Conservation (phyloP, 2,797 vertebrate species). For the Enoplosus armatus region DNA sequence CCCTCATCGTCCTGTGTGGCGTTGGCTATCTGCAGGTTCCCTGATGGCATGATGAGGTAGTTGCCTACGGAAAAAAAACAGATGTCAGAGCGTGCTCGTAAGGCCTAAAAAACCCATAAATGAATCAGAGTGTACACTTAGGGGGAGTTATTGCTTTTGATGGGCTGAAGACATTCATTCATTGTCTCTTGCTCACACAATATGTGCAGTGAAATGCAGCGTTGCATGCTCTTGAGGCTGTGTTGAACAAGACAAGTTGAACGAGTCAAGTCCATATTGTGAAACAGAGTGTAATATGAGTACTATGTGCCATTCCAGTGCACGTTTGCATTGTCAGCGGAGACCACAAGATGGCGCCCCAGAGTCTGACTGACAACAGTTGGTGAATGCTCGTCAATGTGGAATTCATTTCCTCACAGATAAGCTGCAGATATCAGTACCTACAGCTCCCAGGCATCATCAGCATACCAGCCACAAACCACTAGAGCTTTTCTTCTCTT, state of each 20-base stretch:
- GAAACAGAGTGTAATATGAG: constrained; percentile 48
- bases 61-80: constrained; percentile 85
- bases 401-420: constrained; percentile 77
- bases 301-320: constrained; percentile 31
- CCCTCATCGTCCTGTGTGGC: constrained; percentile 96
- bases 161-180: neutral
- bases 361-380: constrained; percentile 26
- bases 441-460: constrained; percentile 81
- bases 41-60: constrained; percentile 99
- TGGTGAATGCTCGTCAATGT: constrained; percentile 44
- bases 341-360: constrained; percentile 63
- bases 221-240: no score
- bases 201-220: neutral
- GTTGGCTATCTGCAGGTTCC: constrained; percentile 97
- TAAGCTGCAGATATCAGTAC: constrained; percentile 77
- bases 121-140: neutral
- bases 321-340: neutral
- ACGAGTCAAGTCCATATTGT: constrained; percentile 23
- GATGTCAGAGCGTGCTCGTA: constrained; percentile 11
- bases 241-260: no score
- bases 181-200: neutral
- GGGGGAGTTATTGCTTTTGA: neutral
- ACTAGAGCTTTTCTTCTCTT: constrained; percentile 75
- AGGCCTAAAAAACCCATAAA: neutral
- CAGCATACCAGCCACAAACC: constrained; percentile 79